These are phyloP conservation scores for Australoheros scitulus DNA, from an alignment of 2,113 vertebrate species.

Conservation along the genomic window DNA sequence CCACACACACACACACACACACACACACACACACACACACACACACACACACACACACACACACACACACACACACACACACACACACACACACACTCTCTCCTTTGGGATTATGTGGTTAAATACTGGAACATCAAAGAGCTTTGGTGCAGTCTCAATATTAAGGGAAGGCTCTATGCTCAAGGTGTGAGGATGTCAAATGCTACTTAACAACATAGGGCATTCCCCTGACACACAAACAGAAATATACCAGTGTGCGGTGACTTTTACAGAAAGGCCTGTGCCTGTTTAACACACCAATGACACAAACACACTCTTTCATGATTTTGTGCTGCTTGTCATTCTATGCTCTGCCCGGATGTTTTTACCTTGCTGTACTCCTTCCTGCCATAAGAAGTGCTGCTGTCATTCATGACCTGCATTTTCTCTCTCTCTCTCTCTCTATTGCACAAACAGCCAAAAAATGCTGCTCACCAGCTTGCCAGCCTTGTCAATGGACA, in stretches of 20 bases:
- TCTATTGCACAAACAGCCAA: not conserved
- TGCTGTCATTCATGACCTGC: not conserved
- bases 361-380: not conserved
- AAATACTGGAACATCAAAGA: constrained; percentile 77
- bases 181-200: constrained; percentile 67
- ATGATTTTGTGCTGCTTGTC: not conserved
- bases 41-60: too few species aligned
- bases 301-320: not conserved
- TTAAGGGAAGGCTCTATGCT: constrained; percentile 49
- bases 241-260: not conserved
- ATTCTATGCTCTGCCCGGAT: not conserved
- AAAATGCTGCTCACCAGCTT: not conserved
- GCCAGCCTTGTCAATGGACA: not conserved
- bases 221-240: constrained; percentile 32
- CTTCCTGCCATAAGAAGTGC: not conserved
- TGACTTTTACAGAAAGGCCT: not conserved
- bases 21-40: too few species aligned
- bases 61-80: too few species aligned
- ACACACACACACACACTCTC: too few species aligned
- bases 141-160: constrained; percentile 61
- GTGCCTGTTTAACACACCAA: constrained; percentile 2
- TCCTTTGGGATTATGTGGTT: constrained; percentile 76
- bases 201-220: constrained; percentile 42
- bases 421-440: not conserved
- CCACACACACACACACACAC: too few species aligned